phyloP scores from a whole-genome alignment of 2,113 vertebrate genomes.

The Vulpes lagopus region DNA sequence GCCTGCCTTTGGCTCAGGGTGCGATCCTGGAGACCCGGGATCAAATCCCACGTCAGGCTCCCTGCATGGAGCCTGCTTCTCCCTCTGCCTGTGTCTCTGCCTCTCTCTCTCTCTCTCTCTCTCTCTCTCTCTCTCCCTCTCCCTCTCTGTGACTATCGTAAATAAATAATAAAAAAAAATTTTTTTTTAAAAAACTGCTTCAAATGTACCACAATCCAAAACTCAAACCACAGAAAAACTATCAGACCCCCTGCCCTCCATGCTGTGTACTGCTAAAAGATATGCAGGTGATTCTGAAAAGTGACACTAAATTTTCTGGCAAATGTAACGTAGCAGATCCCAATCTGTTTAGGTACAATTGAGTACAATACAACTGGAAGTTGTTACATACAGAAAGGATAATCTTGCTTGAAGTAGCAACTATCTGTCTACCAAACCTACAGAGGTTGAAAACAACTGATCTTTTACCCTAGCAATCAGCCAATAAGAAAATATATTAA shows the following conservation, averaged over 20 bases:
- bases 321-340: not conserved
- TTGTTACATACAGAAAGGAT: slow-evolving; percentile 16
- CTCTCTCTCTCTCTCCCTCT: too few species aligned
- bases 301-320: not conserved
- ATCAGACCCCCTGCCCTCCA: not conserved
- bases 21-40: too few species aligned
- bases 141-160: too few species aligned
- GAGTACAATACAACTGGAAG: not conserved
- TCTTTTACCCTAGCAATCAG: not conserved
- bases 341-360: not conserved
- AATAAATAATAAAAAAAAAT: not conserved
- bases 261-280: not conserved
- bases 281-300: not conserved
- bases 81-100: too few species aligned
- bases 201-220: not conserved
- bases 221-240: not conserved
- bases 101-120: too few species aligned
- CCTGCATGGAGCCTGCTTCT: too few species aligned
- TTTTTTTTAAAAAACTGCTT: not conserved
- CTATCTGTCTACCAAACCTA: slow-evolving; percentile 16
- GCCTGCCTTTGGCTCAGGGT: too few species aligned
- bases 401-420: slow-evolving; percentile 40
- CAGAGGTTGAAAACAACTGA: not conserved
- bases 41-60: too few species aligned
- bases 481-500: slow-evolving; percentile 36